phyloP scores from a whole-genome alignment of 2,888 invertebrate genomes.

The Dioctria linearis region DNA sequence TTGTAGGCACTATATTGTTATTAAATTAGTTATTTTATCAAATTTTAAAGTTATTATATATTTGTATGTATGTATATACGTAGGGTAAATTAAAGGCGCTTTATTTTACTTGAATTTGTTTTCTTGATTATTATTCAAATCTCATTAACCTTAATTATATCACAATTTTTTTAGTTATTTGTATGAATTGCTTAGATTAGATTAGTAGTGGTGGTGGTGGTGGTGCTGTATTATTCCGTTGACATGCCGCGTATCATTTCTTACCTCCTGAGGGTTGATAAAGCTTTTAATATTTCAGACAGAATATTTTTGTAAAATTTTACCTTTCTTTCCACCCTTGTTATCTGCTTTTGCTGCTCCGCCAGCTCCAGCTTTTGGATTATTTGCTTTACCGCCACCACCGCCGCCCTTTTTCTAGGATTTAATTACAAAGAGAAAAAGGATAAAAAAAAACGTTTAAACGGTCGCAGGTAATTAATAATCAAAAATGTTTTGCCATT shows the following conservation, averaged over 20 bases:
- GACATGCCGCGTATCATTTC: conserved; percentile 37
- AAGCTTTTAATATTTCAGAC: background rate
- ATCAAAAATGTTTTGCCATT: background rate
- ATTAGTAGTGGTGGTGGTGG: background rate
- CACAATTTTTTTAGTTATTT: background rate
- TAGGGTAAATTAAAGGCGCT: conserved; percentile 30
- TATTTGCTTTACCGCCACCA: conserved; percentile 58
- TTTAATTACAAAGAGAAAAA: conserved; percentile 38
- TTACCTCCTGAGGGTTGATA: conserved; percentile 53
- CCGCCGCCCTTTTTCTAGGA: conserved; percentile 66
- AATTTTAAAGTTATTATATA: conserved; percentile 36
- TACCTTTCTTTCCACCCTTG: conserved; percentile 67
- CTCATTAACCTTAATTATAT: conserved; percentile 30
- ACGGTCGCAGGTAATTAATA: background rate
- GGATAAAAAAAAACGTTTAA: conserved; percentile 9
- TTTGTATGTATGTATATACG: conserved; percentile 2
- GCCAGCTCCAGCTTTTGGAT: conserved; percentile 59
- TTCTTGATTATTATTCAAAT: background rate
- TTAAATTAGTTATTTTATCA: conserved; percentile 50
- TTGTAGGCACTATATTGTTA: background rate
- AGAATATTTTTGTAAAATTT: conserved; percentile 34
- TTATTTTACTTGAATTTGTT: conserved; percentile 18
- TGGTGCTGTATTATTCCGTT: background rate
- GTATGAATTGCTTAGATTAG: too few species aligned
- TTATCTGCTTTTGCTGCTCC: conserved; percentile 58